Evolutionary conservation across 2,888 invertebrate species (phyloP).

Genomic region (Metellina segmentata): DNA sequence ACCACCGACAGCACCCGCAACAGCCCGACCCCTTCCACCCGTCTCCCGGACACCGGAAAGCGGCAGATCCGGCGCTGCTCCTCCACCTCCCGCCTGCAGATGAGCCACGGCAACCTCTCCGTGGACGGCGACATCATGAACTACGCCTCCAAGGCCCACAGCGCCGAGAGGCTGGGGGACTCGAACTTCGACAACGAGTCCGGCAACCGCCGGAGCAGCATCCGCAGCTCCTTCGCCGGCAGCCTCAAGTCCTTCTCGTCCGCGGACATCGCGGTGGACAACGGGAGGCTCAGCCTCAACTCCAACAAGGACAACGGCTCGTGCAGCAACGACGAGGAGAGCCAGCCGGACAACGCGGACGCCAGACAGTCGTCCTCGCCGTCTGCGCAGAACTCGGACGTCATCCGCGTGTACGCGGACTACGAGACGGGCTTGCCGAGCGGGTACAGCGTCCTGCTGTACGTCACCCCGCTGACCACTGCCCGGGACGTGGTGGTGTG

Average conservation of each 20-base stretch:
- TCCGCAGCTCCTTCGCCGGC: slow-evolving; percentile 61
- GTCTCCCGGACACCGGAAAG: neutral
- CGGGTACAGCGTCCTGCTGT: slow-evolving; percentile 95
- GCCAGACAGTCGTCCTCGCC: slow-evolving; percentile 22
- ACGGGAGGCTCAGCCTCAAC: slow-evolving; percentile 49
- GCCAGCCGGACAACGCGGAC: neutral
- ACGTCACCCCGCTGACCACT: slow-evolving; percentile 95
- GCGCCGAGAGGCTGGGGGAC: slow-evolving; percentile 50
- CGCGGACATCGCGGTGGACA: slow-evolving; percentile 49
- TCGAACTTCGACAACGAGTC: slow-evolving; percentile 37
- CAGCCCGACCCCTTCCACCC: slow-evolving; percentile 17
- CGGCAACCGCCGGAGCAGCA: slow-evolving; percentile 25
- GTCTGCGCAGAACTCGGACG: slow-evolving; percentile 81
- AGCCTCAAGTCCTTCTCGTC: slow-evolving; percentile 73
- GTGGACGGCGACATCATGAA: slow-evolving; percentile 25
- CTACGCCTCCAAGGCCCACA: slow-evolving; percentile 41
- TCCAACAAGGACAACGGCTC: slow-evolving; percentile 57
- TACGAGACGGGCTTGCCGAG: slow-evolving; percentile 96
- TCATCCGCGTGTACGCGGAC: slow-evolving; percentile 93
- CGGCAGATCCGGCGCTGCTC: slow-evolving; percentile 75
- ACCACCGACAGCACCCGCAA: slow-evolving; percentile 5
- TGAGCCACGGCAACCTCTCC: slow-evolving; percentile 17
- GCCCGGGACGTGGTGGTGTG: slow-evolving; percentile 97
- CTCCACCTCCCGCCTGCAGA: slow-evolving; percentile 71
- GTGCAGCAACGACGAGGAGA: slow-evolving; percentile 47